A percentile compares a stretch with the other conserved stretches of the same genome.
Evolutionary conservation across 2,113 vertebrate genomes (phyloP).

Genomic region (Amazona vittata): DNA sequence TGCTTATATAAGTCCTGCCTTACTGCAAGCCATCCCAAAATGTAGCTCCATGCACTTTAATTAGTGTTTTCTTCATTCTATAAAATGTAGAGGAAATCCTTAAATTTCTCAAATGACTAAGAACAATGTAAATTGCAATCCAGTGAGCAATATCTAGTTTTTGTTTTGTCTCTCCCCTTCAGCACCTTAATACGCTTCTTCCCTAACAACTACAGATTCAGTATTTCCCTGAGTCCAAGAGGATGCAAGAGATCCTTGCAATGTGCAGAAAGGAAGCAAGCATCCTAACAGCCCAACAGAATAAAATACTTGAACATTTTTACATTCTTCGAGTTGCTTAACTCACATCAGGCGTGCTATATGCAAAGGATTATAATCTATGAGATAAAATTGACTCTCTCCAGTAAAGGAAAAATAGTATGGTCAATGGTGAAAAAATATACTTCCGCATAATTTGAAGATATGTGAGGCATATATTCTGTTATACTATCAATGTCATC

Average conservation of each 20-base stretch:
- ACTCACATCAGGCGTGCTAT: accelerated
- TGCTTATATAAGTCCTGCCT: not conserved
- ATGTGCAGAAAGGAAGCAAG: not conserved
- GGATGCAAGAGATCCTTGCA: not conserved
- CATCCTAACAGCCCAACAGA: not conserved
- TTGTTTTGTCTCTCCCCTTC: not conserved
- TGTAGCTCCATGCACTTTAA: not conserved
- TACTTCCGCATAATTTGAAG: not conserved
- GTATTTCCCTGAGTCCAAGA: not conserved
- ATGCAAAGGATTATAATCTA: not conserved
- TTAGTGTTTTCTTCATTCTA: not conserved
- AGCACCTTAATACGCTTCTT: not conserved
- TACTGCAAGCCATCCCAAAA: not conserved
- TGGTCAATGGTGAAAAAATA: not conserved
- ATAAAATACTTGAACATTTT: not conserved
- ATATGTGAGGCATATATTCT: not conserved
- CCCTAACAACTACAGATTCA: not conserved
- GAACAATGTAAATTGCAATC: not conserved
- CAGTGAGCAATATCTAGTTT: not conserved
- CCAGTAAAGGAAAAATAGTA: not conserved
- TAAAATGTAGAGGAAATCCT: not conserved
- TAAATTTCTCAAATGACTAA: not conserved
- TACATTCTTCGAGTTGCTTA: not conserved
- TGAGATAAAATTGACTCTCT: not conserved
- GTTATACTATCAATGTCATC: not conserved